Conservation (phyloP, 2,113 vertebrate genomes). For the Galeopterus variegatus region DNA sequence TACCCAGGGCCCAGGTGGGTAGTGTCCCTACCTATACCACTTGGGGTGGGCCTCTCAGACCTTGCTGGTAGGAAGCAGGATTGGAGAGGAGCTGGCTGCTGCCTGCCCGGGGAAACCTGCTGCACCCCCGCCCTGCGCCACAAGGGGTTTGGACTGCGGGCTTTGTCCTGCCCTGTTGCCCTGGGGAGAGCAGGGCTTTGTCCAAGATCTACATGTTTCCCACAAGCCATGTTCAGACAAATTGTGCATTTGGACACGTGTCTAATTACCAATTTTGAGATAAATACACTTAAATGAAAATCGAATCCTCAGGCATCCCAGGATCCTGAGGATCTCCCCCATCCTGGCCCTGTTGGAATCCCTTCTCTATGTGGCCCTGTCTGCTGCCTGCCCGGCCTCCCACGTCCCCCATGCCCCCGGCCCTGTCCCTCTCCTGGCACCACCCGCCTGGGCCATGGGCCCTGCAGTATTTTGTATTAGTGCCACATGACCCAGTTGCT, state of each 20-base stretch:
- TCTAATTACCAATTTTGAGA: not conserved
- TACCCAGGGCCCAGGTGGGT: not conserved
- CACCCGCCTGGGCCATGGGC: no score
- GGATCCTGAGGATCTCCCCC: no score
- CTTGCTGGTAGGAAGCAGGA: not conserved
- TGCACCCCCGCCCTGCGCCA: not conserved
- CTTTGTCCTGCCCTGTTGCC: not conserved
- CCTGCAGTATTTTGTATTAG: no score
- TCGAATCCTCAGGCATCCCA: not conserved
- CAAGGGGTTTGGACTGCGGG: not conserved
- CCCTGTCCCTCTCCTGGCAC: not conserved
- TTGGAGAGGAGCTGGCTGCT: not conserved
- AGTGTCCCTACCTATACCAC: not conserved
- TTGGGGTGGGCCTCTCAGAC: no score
- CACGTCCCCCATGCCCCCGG: rapidly evolving
- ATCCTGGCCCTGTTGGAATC: not conserved
- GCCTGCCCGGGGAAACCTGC: not conserved
- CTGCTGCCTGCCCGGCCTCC: not conserved
- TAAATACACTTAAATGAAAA: not conserved
- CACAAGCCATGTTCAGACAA: not conserved
- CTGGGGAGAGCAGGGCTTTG: not conserved
- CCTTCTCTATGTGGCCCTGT: not conserved
- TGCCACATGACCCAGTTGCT: no score
- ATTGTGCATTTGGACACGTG: rapidly evolving
- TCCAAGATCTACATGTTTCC: not conserved